A percentile compares a stretch with the other conserved stretches of the same genome.
Conservation (phyloP, 2,888 invertebrate species). For the Coremacera marginata region DNA sequence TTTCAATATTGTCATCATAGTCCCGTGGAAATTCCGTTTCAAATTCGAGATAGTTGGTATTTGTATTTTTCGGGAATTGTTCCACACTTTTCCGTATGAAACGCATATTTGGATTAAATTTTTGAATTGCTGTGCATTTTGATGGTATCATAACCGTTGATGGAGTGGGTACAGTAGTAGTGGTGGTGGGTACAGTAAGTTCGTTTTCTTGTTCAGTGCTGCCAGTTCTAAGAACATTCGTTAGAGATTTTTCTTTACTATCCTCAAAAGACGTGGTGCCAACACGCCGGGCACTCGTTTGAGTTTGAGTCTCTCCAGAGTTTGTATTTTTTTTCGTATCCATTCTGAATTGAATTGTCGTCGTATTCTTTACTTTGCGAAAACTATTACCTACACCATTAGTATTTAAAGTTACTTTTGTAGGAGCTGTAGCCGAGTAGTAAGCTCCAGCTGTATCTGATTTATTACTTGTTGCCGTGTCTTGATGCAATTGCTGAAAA, state of each 20-base stretch:
- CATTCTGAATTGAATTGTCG: background rate
- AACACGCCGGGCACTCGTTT: slow-evolving; percentile 42
- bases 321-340: background rate
- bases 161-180: slow-evolving; percentile 13
- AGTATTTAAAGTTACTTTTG: background rate
- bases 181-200: slow-evolving; percentile 40
- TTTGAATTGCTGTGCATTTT: slow-evolving; percentile 52
- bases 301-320: background rate
- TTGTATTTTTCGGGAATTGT: slow-evolving; percentile 61
- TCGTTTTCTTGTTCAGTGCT: slow-evolving; percentile 25
- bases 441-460: too few relatives aligned
- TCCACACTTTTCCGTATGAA: slow-evolving; percentile 68
- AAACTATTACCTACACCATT: background rate
- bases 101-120: slow-evolving; percentile 62
- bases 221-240: slow-evolving; percentile 31
- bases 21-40: slow-evolving; percentile 70
- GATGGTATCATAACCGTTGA: slow-evolving; percentile 40
- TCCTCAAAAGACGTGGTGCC: slow-evolving; percentile 54
- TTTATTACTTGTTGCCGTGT: background rate
- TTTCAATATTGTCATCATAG: slow-evolving; percentile 69
- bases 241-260: slow-evolving; percentile 56
- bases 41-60: slow-evolving; percentile 63
- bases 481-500: slow-evolving; percentile 13
- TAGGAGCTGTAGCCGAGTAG: background rate
- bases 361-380: slow-evolving; percentile 2